phyloP scores from a whole-genome alignment of 2,888 invertebrate species.

The Euspilapteryx auroguttella region DNA sequence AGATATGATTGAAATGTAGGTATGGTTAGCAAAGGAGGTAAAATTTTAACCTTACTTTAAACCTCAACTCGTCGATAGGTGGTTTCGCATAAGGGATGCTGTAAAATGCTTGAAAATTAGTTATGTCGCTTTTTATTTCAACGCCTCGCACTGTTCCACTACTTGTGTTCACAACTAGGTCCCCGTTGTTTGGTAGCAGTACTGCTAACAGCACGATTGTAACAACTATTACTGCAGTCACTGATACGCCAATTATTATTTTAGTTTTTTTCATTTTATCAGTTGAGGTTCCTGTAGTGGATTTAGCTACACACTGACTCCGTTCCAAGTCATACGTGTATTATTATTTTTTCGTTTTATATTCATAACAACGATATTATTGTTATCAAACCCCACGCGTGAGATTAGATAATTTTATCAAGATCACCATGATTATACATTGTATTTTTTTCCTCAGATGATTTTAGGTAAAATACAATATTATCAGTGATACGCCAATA shows the following conservation, averaged over 20 bases:
- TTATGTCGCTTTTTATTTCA: slow-evolving; percentile 2
- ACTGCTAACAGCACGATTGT: background rate
- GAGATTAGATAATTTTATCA: no score
- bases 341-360: no score
- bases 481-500: no score
- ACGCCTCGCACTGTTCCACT: slow-evolving; percentile 2
- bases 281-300: slow-evolving; percentile 1
- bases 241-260: slow-evolving; percentile 2
- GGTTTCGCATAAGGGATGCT: slow-evolving; percentile 7
- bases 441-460: no score
- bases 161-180: slow-evolving; percentile 1
- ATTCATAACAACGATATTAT: no score
- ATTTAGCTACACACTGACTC: slow-evolving; percentile 3
- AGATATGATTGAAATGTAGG: no score
- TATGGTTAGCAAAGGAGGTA: no score
- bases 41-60: no score
- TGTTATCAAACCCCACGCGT: no score
- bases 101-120: slow-evolving; percentile 5
- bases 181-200: background rate
- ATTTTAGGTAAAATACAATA: no score
- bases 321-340: no score
- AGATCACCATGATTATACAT: no score
- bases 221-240: background rate
- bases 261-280: slow-evolving; percentile 4
- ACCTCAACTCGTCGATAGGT: slow-evolving; percentile 5